phyloP scores from a whole-genome alignment of 2,888 invertebrate genomes.

The Parnassius apollo region DNA sequence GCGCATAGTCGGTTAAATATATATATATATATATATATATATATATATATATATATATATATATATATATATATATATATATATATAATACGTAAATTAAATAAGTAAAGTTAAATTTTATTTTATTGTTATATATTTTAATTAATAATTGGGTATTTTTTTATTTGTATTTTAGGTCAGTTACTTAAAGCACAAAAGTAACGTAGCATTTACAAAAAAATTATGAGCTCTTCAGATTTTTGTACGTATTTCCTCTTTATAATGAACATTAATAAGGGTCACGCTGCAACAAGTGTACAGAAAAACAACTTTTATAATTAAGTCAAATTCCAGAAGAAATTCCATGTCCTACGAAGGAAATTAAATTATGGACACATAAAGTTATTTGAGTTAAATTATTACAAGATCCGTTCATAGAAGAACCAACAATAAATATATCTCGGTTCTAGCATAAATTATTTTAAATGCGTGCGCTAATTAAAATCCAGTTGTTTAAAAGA shows the following conservation, averaged over 20 bases:
- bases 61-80: too few species aligned
- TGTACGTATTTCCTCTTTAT: not conserved
- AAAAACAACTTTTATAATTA: constrained; percentile 4
- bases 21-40: too few species aligned
- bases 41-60: too few species aligned
- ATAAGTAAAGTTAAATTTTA: too few species aligned
- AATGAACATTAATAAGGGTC: not conserved
- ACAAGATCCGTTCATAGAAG: constrained; percentile 9
- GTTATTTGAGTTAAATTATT: constrained; percentile 16
- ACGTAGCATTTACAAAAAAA: too few species aligned
- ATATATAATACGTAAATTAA: too few species aligned
- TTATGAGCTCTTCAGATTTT: too few species aligned
- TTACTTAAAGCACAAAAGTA: too few species aligned
- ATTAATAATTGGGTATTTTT: too few species aligned
- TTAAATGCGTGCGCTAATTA: constrained; percentile 52
- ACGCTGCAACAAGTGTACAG: not conserved
- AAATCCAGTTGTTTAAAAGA: constrained; percentile 61
- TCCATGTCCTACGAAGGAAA: not conserved
- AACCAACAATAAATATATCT: constrained; percentile 17
- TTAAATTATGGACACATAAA: constrained; percentile 12
- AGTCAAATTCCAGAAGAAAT: constrained; percentile 2
- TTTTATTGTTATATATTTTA: too few species aligned
- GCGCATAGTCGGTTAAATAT: too few species aligned
- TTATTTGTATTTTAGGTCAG: too few species aligned
- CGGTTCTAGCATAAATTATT: constrained; percentile 38